These are phyloP conservation scores for Hycleus phaleratus DNA, from an alignment of 1,140 invertebrate species.

Conservation along the genomic window DNA sequence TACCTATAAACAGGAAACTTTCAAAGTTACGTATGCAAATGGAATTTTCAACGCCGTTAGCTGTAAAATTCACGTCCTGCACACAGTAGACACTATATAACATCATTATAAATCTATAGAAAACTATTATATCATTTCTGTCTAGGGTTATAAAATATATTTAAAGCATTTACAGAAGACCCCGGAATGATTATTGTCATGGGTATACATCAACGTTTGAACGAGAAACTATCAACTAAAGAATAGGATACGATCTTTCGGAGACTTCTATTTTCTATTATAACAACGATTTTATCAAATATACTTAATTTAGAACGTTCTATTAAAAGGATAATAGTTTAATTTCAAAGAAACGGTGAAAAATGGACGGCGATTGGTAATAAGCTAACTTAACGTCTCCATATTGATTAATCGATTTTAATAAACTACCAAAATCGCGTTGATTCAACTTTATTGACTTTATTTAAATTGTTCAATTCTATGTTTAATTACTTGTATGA, in stretches of 20 bases:
- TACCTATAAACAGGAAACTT: no score
- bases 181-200: conserved; percentile 21
- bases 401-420: no score
- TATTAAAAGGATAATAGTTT: no score
- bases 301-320: conserved; percentile 7
- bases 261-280: conserved; percentile 8
- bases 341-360: no score
- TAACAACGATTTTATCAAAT: conserved; percentile 9
- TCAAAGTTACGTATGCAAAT: no score
- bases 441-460: no score
- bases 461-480: no score
- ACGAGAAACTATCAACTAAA: conserved; percentile 3
- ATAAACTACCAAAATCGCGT: no score
- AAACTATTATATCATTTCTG: conserved; percentile 32
- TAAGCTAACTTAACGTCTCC: no score
- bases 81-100: conserved; percentile 31
- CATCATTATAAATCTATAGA: conserved; percentile 36
- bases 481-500: no score
- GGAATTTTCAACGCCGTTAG: conserved; percentile 5
- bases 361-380: no score
- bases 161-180: conserved; percentile 24
- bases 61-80: conserved; percentile 21
- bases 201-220: conserved; percentile 3
- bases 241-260: conserved; percentile 4
- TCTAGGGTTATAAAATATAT: conserved; percentile 36